Evolutionary conservation across 2,797 vertebrate species (phyloP), one percentile per base, ranked within the genome.

Genomic region (Eleutherodactylus coqui): DNA sequence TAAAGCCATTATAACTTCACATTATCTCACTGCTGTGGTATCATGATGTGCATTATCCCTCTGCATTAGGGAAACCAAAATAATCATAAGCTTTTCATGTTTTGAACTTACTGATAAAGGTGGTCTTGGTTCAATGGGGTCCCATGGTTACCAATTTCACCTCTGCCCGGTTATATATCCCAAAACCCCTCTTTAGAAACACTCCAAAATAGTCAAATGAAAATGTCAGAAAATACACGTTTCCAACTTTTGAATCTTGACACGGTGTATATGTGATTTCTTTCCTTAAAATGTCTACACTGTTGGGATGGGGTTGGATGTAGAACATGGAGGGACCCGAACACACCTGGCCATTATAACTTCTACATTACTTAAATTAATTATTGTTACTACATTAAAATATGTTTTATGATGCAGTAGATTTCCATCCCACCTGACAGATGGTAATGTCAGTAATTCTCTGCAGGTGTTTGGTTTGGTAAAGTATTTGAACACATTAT

Each of bases 311-410:
- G 32, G 21, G 13, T 4, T 13, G 27, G 60, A 80, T 67, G 11
- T 24, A 21, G 29, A 21, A 80, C 11, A 16, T 21, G 55, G 13
- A 19, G 64, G 14, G 67, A 24, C 64, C 32, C 3, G 27, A 34
- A 64, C 47, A 27, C 79, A 82, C 79, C 79, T 82, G 79, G 64
- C 24, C 41, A 47, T 75, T 83, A 75, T 75, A 83, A 75, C 51
- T 29, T 62, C 49, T 51, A 72, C 58, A 41, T 32, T 27, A 75
- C n/a, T n/a, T 62, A 73, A 75, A 73, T 83, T 83, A 84, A 75
- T 76, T 64, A 76, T 84, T 75, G 72, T 64, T 47, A 76, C 72
- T 45, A 76, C 38, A 73, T 83, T 84, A 75, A 64, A 64, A 49
- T 82, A 38, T 51, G 69, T 82, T 72, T 82, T 82, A 72, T 70